Evolutionary conservation across 2,797 vertebrate species (phyloP), one percentile per base, ranked within the genome.

Genomic region (Helostoma temminkii): DNA sequence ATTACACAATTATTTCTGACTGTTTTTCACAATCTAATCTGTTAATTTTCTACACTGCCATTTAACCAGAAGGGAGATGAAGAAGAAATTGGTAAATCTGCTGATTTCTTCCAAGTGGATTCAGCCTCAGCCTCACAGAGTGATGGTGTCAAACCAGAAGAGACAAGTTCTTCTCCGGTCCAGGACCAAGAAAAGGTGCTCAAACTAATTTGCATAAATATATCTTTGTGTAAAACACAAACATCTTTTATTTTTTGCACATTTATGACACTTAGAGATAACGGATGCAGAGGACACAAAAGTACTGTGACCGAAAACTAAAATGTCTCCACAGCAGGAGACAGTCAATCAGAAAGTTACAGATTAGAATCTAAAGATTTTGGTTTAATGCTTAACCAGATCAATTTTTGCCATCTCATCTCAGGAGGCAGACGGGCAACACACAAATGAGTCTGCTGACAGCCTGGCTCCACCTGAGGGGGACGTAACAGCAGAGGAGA

Each of bases 171-270:
- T 49, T 68, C 47, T 12, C 46, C 61, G 48, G 26, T 16, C 18
- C 60, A 70, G 47, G 64, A 80, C 12, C 50, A 76, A 49, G 77
- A 87, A 39, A 54, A 88, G 83, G 88, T 91, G 28, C 1, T 21
- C 6, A 1, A 3, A 48, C 4, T 22, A 5, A 26, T 25, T 34
- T 4, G 25, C 16, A 15, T 28, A n/a, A 48, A 48, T n/a, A 18
- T 21, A 4, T 24, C 1, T 0, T n/a, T n/a, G 22, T 34, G 22
- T n/a, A n/a, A n/a, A n/a, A n/a, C n/a, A n/a, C n/a, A n/a, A n/a
- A n/a, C n/a, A n/a, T n/a, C 3, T 75, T 8, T 52, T 22, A 26
- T 22, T n/a, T 0, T 63, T 45, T 46, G 16, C 30, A 18, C 4
- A 10, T 9, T 15, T 39, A 26, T 24, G 6, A 37, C 14, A 14